phyloP scores from a whole-genome alignment of 2,113 vertebrate species.

The Zosterops hypoxanthus region DNA sequence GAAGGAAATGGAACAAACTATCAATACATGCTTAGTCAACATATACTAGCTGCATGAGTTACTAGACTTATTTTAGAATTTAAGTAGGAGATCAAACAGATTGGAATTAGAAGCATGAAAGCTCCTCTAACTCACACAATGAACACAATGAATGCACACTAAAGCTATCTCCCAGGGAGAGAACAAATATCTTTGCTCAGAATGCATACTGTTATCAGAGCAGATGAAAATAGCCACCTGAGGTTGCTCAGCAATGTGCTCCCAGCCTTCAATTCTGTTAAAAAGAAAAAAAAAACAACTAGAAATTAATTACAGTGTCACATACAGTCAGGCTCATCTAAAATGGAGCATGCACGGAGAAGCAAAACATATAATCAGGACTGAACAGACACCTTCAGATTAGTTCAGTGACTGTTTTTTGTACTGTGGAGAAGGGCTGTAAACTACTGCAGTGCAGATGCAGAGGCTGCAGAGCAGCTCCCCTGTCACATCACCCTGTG shows the following conservation, averaged over 20 bases:
- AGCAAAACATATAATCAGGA: background rate
- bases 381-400: background rate
- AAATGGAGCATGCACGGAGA: background rate
- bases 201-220: background rate
- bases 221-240: conserved; percentile 20
- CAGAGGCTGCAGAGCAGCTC: background rate
- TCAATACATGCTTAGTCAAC: background rate
- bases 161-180: background rate
- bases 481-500: background rate
- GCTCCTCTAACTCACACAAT: background rate
- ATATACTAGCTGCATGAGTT: background rate
- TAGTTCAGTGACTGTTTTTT: background rate
- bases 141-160: background rate
- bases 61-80: conserved; percentile 10
- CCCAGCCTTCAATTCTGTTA: background rate
- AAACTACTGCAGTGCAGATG: background rate
- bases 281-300: background rate
- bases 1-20: background rate
- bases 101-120: background rate
- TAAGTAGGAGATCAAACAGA: conserved; percentile 1
- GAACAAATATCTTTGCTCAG: background rate
- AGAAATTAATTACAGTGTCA: background rate
- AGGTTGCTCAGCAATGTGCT: conserved; percentile 13
- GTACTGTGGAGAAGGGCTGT: background rate
- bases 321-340: background rate